Conservation (phyloP, 2,888 invertebrate species). For the Heliconius ismenius region DNA sequence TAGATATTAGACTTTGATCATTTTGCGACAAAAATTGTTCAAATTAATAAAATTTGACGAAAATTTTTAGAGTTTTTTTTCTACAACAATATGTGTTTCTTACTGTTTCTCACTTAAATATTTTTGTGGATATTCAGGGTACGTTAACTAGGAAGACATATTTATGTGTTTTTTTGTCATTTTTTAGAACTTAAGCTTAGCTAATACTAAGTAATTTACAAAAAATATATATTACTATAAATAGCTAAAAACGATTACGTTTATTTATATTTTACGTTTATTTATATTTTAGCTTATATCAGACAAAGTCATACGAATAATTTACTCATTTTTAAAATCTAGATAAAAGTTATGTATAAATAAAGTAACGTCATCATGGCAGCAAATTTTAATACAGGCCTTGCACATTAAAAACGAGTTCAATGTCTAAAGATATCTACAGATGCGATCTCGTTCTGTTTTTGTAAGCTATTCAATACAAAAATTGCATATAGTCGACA, state of each 20-base stretch:
- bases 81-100: background rate
- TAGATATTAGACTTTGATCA: slow-evolving; percentile 19
- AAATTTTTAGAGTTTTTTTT: background rate
- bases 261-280: too few species aligned
- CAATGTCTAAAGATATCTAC: slow-evolving; percentile 37
- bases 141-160: too few species aligned
- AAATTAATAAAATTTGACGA: background rate
- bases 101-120: too few species aligned
- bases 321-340: too few species aligned
- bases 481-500: background rate
- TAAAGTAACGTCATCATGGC: background rate
- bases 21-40: background rate
- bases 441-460: slow-evolving; percentile 31
- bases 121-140: too few species aligned
- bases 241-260: too few species aligned
- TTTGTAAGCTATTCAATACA: slow-evolving; percentile 13
- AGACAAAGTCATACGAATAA: too few species aligned
- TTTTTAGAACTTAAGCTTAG: too few species aligned
- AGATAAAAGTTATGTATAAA: background rate
- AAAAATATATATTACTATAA: too few species aligned
- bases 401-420: slow-evolving; percentile 32
- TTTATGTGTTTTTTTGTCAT: too few species aligned
- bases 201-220: too few species aligned
- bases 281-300: too few species aligned
- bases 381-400: background rate